Percentiles rank a stretch among this genome's conserved stretches.
Conservation (phyloP, 1,140 invertebrate genomes). For the Xylocopa sonorina region DNA sequence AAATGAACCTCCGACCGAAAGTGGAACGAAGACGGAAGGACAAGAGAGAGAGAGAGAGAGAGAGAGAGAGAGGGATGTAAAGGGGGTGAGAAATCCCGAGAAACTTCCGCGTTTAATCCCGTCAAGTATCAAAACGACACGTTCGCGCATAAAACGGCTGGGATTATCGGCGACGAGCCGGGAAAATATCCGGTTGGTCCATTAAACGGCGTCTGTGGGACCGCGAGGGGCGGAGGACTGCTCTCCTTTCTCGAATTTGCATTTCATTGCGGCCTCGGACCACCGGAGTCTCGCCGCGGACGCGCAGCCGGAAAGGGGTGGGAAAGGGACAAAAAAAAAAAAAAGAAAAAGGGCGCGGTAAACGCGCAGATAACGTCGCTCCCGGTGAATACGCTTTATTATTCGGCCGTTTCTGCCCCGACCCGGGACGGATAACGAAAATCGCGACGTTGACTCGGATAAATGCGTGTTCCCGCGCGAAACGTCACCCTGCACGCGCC, state of each 20-base stretch:
- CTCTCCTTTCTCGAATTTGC: conserved; percentile 21
- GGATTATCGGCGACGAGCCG: conserved; percentile 34
- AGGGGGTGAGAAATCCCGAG: neutral
- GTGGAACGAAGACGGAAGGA: neutral
- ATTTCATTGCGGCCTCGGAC: conserved; percentile 33
- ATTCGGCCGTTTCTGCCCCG: conserved; percentile 24
- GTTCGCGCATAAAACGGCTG: conserved; percentile 28
- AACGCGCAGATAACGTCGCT: conserved; percentile 30
- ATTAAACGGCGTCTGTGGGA: conserved; percentile 15
- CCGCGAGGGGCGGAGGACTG: neutral
- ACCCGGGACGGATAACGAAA: conserved; percentile 21
- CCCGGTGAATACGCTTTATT: conserved; percentile 37
- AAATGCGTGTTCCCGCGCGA: conserved; percentile 29
- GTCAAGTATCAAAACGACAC: conserved; percentile 35
- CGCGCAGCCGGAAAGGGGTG: neutral
- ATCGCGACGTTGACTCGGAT: conserved; percentile 3
- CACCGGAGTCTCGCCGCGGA: neutral
- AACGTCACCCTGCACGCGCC: conserved; percentile 23
- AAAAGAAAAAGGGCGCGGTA: neutral
- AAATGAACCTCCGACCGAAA: neutral
- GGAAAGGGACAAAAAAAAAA: neutral
- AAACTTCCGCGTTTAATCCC: conserved; percentile 31
- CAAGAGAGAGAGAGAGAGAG: neutral
- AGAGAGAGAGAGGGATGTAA: too few relatives aligned
- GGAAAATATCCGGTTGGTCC: conserved; percentile 31